Conservation (phyloP, 2,797 vertebrate species). For the Podarcis siculus region DNA sequence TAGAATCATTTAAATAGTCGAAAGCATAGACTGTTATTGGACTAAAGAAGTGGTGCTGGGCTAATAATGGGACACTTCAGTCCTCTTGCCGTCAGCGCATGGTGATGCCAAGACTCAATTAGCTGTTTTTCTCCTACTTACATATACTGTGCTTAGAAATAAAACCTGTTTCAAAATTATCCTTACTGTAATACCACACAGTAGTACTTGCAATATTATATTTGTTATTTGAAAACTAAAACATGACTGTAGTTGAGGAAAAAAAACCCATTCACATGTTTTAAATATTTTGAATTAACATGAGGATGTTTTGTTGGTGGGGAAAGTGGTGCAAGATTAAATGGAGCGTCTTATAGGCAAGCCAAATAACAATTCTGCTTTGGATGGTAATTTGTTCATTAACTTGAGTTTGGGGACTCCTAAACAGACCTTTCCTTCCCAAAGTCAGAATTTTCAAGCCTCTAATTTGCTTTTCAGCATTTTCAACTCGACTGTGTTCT, state of each 20-base stretch:
- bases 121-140: neutral
- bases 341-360: neutral
- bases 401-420: neutral
- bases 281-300: neutral
- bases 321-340: neutral
- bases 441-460: fast-evolving
- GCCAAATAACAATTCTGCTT: neutral
- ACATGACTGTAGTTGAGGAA: neutral
- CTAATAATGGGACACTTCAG: neutral
- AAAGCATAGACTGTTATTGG: neutral
- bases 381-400: neutral
- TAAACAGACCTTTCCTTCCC: neutral
- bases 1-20: neutral
- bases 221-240: neutral
- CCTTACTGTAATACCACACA: neutral
- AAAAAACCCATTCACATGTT: neutral
- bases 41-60: neutral
- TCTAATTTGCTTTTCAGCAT: fast-evolving
- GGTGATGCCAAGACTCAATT: neutral
- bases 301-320: neutral
- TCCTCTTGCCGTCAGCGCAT: neutral
- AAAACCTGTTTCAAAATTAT: no score
- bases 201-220: neutral
- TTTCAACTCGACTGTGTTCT: conserved; percentile 33
- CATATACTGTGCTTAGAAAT: neutral